Evolutionary conservation across 2,797 vertebrate species (phyloP), one percentile per base, ranked within the genome.

Genomic region (Alosa sapidissima): DNA sequence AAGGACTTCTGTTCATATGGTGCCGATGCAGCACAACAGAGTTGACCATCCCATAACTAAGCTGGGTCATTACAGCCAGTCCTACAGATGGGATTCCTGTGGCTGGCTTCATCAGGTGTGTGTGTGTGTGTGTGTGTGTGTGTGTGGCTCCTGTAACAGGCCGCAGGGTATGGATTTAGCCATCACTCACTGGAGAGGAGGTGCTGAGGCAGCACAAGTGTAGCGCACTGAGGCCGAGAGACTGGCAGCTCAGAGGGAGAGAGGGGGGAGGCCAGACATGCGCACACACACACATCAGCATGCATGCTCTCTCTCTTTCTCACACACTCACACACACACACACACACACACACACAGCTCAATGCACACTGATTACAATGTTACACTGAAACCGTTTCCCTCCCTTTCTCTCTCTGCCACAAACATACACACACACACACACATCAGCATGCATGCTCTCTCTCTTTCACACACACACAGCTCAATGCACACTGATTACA

Each of bases 71-170:
- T 68, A 8, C 10, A 28, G 60, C n/a, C 60, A 62, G 19, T 62
- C 21, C 60, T 24, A 24, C 21, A n/a, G 21, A 62, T 62, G 60
- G 60, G 21, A 62, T n/a, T 9, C n/a, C 60, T 62, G 60, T 62
- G 60, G 60, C 19, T 9, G 60, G 4, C 60, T 9, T 62, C 60
- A 62, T 62, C 19, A 1, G 62, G 65, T 72, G 65, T 72, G 65
- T 72, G 28, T 72, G 33, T 72, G 58, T 60, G 58, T 21, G 19
- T 60, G 24, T 72, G 65, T 72, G 65, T 33, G 65, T 72, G 65
- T 72, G 65, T 72, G 28, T 72, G 13, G 14, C 8, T 68, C n/a
- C 9, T 68, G 62, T 68, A 60, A 60, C 58, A 60, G 62, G n/a
- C n/a, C 11, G 5, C 24, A 68, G 9, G 65, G 10, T 72, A 72